phyloP scores from a whole-genome alignment of 2,113 vertebrate genomes.

The Cottus gobio region DNA sequence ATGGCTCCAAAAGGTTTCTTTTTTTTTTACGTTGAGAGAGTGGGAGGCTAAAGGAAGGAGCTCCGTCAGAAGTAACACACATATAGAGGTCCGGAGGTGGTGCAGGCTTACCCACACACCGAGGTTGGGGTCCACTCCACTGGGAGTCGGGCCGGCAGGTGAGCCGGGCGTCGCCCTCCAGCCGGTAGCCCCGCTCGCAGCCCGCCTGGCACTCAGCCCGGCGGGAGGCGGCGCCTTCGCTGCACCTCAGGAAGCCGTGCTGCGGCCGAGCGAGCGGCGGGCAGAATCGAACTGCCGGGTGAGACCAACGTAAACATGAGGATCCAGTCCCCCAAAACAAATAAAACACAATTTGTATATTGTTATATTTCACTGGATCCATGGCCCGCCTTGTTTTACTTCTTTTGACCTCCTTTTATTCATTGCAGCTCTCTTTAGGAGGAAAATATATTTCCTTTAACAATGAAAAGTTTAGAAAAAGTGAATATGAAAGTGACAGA shows the following conservation, averaged over 20 bases:
- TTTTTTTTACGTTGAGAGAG: not conserved
- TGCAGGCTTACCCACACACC: conserved; percentile 92
- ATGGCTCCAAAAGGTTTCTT: not conserved
- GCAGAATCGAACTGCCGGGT: conserved; percentile 89
- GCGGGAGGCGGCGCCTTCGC: conserved; percentile 78
- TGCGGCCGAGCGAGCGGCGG: conserved; percentile 83
- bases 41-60: not conserved
- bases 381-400: not conserved
- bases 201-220: conserved; percentile 86
- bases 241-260: conserved; percentile 90
- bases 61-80: not conserved
- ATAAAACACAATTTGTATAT: not conserved
- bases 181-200: conserved; percentile 89
- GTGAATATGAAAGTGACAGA: not conserved
- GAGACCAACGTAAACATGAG: not conserved
- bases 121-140: conserved; percentile 92
- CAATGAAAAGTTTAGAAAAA: not conserved
- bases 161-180: conserved; percentile 88
- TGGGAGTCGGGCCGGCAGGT: conserved; percentile 89
- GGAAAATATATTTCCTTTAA: not conserved
- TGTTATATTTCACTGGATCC: conserved; percentile 3
- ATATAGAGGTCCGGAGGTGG: not conserved
- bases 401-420: conserved; percentile 7
- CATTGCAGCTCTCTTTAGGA: no score
- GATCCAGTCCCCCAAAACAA: not conserved